A percentile compares a stretch with the other conserved stretches of the same genome.
phyloP scores from a whole-genome alignment of 1,140 invertebrate genomes.

The Papilio machaon region DNA sequence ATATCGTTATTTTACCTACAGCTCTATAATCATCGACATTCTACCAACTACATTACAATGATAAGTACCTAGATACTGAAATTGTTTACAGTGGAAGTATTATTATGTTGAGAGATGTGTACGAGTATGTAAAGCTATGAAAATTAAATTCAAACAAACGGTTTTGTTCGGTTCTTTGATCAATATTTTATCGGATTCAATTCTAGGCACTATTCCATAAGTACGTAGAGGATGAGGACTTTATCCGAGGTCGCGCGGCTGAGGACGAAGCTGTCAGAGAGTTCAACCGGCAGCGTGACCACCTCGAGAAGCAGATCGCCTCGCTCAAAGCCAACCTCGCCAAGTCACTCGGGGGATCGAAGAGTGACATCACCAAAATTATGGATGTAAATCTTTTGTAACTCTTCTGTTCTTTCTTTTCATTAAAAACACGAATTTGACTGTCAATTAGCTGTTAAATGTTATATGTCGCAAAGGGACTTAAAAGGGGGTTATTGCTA shows the following conservation, averaged over 20 bases:
- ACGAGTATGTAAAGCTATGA: neutral
- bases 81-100: neutral
- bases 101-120: neutral
- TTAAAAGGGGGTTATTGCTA: too few relatives aligned
- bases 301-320: slow-evolving; percentile 88
- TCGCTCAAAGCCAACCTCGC: slow-evolving; percentile 77
- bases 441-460: too few relatives aligned
- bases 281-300: slow-evolving; percentile 89
- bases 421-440: too few relatives aligned
- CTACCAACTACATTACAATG: slow-evolving; percentile 10
- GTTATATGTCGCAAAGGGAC: too few relatives aligned
- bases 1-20: slow-evolving; percentile 6
- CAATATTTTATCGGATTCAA: slow-evolving; percentile 34
- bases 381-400: slow-evolving; percentile 68
- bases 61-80: neutral
- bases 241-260: slow-evolving; percentile 83
- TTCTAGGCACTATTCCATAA: slow-evolving; percentile 86
- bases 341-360: slow-evolving; percentile 65
- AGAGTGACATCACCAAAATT: slow-evolving; percentile 77
- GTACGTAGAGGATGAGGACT: slow-evolving; percentile 87
- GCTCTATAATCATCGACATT: neutral
- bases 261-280: slow-evolving; percentile 90
- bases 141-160: neutral
- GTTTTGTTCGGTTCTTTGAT: neutral
- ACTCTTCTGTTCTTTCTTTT: too few relatives aligned